phyloP scores from a whole-genome alignment of 2,888 invertebrate genomes.

The Euzophera pinguis region DNA sequence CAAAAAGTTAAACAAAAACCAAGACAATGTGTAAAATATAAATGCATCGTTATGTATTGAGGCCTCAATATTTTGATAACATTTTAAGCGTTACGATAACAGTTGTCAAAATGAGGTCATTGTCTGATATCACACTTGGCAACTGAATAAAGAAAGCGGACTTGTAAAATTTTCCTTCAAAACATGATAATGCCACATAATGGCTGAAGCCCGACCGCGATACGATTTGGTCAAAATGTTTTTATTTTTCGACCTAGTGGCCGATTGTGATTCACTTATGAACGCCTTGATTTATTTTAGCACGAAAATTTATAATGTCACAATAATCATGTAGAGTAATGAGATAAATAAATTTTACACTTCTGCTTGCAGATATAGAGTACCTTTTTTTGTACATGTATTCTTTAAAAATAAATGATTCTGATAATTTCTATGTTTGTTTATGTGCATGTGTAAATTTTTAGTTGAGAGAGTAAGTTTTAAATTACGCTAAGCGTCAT shows the following conservation, averaged over 20 bases:
- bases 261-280: not conserved
- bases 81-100: slow-evolving; percentile 9
- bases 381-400: no score
- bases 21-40: not conserved
- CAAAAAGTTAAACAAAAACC: not conserved
- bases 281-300: no score
- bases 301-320: no score
- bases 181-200: slow-evolving; percentile 32
- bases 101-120: slow-evolving; percentile 30
- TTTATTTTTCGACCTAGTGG: not conserved
- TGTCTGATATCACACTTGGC: slow-evolving; percentile 41
- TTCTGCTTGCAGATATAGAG: no score
- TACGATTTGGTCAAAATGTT: not conserved
- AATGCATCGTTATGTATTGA: not conserved
- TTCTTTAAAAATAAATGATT: no score
- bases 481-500: no score
- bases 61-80: slow-evolving; percentile 1
- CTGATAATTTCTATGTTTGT: no score
- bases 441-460: no score
- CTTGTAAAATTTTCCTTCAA: slow-evolving; percentile 41
- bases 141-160: slow-evolving; percentile 36
- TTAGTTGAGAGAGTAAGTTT: no score
- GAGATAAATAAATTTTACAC: no score
- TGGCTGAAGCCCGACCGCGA: not conserved
- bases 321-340: no score